phyloP scores from a whole-genome alignment of 2,797 vertebrate species.

The Moxostoma hubbsi region DNA sequence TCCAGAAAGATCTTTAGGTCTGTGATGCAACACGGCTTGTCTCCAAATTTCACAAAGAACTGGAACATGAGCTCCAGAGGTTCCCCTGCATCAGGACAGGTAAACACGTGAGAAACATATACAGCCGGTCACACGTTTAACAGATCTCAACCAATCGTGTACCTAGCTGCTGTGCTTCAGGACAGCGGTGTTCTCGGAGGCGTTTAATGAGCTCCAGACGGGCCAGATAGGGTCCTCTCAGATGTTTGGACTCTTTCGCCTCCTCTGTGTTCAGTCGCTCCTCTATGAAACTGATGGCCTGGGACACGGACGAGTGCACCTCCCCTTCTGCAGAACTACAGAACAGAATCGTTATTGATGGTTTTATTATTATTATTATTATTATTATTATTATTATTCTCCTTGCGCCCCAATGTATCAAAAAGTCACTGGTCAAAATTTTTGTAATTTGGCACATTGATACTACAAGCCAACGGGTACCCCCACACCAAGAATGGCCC shows the following conservation, averaged over 20 bases:
- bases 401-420: too few relatives aligned
- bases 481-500: too few relatives aligned
- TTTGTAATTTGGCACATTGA: too few relatives aligned
- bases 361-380: too few relatives aligned
- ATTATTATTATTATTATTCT: too few relatives aligned
- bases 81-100: conserved; percentile 78
- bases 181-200: conserved; percentile 80
- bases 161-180: conserved; percentile 88
- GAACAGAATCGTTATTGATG: background rate
- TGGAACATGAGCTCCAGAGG: conserved; percentile 94
- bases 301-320: conserved; percentile 84
- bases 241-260: conserved; percentile 80
- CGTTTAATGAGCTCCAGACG: conserved; percentile 90
- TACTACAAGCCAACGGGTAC: too few relatives aligned
- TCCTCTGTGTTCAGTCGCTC: conserved; percentile 84
- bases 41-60: conserved; percentile 94
- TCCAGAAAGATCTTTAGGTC: conserved; percentile 95
- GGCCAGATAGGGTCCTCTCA: conserved; percentile 90
- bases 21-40: conserved; percentile 97
- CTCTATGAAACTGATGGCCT: conserved; percentile 88
- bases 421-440: too few relatives aligned
- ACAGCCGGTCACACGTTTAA: background rate
- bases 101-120: background rate
- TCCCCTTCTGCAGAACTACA: conserved; percentile 89
- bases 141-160: background rate